A percentile compares a stretch with the other conserved stretches of the same genome.
These are phyloP conservation scores for Xanthorhoe designata DNA, from an alignment of 2,888 invertebrate species.

Conservation along the genomic window DNA sequence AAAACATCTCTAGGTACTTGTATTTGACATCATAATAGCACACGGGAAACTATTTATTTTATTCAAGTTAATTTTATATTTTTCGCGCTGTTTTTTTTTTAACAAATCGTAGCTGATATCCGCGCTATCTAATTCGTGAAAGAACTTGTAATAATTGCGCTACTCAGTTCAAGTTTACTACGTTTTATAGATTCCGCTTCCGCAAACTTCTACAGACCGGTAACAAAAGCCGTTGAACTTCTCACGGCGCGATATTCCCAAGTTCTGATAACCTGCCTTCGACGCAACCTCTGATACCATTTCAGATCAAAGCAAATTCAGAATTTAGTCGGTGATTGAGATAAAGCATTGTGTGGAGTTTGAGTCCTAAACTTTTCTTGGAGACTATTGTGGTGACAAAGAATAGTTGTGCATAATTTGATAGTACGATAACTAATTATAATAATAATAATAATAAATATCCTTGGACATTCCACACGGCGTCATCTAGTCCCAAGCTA, in stretches of 20 bases:
- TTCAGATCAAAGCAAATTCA: conserved; percentile 37
- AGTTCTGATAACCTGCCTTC: conserved; percentile 66
- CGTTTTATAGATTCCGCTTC: conserved; percentile 24
- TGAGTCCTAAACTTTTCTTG: background rate
- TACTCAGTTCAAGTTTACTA: conserved; percentile 32
- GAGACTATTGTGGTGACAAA: background rate
- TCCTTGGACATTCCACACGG: too few relatives aligned
- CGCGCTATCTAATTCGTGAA: too few relatives aligned
- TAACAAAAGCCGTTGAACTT: conserved; percentile 66
- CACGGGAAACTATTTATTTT: too few relatives aligned
- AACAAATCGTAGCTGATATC: too few relatives aligned
- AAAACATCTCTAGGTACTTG: too few relatives aligned
- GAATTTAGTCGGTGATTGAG: conserved; percentile 13
- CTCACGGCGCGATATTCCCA: conserved; percentile 63
- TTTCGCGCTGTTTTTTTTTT: too few relatives aligned
- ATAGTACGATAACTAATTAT: too few relatives aligned
- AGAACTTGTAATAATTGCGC: background rate
- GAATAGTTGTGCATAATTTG: too few relatives aligned
- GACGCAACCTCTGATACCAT: conserved; percentile 39
- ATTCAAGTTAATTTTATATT: too few relatives aligned
- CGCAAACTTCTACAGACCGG: conserved; percentile 36
- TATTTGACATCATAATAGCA: too few relatives aligned
- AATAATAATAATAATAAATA: too few relatives aligned
- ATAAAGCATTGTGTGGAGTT: conserved; percentile 2
- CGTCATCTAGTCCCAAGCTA: too few relatives aligned